Evolutionary conservation across 2,113 vertebrate species (phyloP).

Genomic region (Siniperca knerii): DNA sequence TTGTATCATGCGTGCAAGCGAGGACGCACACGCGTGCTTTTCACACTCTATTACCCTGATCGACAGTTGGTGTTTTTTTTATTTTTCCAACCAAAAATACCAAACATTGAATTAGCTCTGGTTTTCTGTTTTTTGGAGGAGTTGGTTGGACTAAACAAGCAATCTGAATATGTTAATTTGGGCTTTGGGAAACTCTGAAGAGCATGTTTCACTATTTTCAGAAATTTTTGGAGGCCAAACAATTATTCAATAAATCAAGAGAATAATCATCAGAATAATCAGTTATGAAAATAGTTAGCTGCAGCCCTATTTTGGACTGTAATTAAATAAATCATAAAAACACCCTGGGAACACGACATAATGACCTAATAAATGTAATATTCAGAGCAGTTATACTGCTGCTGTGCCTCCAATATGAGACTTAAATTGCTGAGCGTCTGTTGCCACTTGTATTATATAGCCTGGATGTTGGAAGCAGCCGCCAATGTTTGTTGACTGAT

Average conservation of each 20-base stretch:
- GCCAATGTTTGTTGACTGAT: conserved; percentile 68
- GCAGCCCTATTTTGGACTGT: background rate
- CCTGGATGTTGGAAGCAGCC: conserved; percentile 52
- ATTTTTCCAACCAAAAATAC: background rate
- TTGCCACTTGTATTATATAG: conserved; percentile 56
- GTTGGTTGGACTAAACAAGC: background rate
- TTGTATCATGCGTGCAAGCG: background rate
- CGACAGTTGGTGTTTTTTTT: background rate
- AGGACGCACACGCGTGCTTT: background rate
- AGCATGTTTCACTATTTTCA: too few species aligned
- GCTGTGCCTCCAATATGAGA: conserved; percentile 25
- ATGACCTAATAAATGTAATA: conserved; percentile 16
- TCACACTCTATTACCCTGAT: background rate
- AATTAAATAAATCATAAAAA: conserved; percentile 1
- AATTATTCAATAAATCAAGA: background rate
- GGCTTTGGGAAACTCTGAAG: background rate
- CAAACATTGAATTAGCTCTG: background rate
- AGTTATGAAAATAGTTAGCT: background rate
- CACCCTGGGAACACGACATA: background rate
- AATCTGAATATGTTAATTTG: background rate
- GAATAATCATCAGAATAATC: background rate
- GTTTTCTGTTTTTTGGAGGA: background rate
- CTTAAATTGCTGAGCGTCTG: conserved; percentile 41
- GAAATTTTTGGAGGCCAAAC: background rate
- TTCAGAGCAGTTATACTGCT: background rate